These are phyloP conservation scores for Ladona fulva DNA, from an alignment of 1,140 invertebrate genomes.

Conservation along the genomic window DNA sequence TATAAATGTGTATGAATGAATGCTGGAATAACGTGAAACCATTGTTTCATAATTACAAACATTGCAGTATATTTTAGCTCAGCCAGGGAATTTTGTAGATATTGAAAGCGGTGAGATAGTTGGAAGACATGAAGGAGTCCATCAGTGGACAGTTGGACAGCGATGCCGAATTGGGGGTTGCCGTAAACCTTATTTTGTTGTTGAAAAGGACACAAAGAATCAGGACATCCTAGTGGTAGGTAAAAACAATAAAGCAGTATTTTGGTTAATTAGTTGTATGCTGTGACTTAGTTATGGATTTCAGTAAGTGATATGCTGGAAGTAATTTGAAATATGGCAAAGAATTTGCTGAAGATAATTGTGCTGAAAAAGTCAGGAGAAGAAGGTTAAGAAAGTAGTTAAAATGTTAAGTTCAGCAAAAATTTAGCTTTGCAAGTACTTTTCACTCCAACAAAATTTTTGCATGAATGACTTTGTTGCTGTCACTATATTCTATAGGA, in stretches of 20 bases:
- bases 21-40: not conserved
- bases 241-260: slow-evolving; percentile 22
- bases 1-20: not conserved
- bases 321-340: too few relatives aligned
- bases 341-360: too few relatives aligned
- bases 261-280: too few relatives aligned
- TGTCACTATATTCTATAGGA: too few relatives aligned
- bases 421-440: too few relatives aligned
- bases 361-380: too few relatives aligned
- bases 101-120: slow-evolving; percentile 65
- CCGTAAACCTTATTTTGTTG: slow-evolving; percentile 58
- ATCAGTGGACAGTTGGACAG: slow-evolving; percentile 90
- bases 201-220: slow-evolving; percentile 53
- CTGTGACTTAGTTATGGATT: too few relatives aligned
- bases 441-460: too few relatives aligned
- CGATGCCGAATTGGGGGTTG: slow-evolving; percentile 50
- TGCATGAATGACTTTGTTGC: too few relatives aligned
- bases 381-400: too few relatives aligned
- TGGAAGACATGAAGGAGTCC: slow-evolving; percentile 77
- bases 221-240: slow-evolving; percentile 76
- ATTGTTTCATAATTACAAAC: slow-evolving; percentile 1
- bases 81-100: slow-evolving; percentile 73
- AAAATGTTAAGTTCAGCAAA: too few relatives aligned
- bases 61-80: slow-evolving; percentile 69
- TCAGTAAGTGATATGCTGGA: too few relatives aligned